A percentile compares a stretch with the other conserved stretches of the same genome.
These are phyloP conservation scores for Dunckerocampus dactyliophorus DNA, from an alignment of 2,113 vertebrate species.

Conservation along the genomic window DNA sequence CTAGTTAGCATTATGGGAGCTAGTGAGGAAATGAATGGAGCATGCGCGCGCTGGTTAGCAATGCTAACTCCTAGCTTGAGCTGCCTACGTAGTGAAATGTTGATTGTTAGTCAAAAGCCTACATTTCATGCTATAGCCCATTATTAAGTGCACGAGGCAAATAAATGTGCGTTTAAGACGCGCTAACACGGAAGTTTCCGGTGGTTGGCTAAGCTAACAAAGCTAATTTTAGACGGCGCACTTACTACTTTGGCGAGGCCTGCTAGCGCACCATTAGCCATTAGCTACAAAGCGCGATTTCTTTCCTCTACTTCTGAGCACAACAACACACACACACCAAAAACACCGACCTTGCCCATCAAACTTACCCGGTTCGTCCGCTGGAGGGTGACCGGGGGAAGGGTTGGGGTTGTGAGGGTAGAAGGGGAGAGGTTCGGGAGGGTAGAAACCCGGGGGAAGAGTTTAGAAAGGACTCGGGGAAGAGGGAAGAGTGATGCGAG, in stretches of 20 bases:
- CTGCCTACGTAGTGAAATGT: background rate
- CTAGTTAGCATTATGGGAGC: constrained; percentile 29
- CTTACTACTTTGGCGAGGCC: background rate
- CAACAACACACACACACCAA: constrained; percentile 22
- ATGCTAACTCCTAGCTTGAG: constrained; percentile 28
- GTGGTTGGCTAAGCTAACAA: constrained; percentile 4
- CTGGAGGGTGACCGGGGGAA: constrained; percentile 62
- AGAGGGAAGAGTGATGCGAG: constrained; percentile 78
- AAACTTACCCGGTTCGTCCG: constrained; percentile 61
- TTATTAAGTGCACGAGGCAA: accelerated
- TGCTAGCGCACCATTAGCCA: constrained; percentile 11
- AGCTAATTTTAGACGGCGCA: constrained; percentile 6
- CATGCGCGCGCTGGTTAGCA: constrained; percentile 56
- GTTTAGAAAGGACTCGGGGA: constrained; percentile 80
- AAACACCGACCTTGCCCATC: background rate
- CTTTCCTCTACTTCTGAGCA: constrained; percentile 46
- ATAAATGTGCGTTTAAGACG: background rate
- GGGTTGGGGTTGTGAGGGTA: constrained; percentile 78
- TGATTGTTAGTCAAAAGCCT: background rate
- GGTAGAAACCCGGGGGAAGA: constrained; percentile 77
- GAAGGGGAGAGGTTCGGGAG: constrained; percentile 80
- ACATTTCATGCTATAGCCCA: accelerated
- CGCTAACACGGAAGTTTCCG: constrained; percentile 5
- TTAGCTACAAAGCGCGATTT: constrained; percentile 58
- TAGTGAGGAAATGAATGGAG: constrained; percentile 57